A percentile compares a stretch with the other conserved stretches of the same genome.
Evolutionary conservation across 23 tunicate genomes (phyloP).

Genomic region (Oikopleura vanhoeffeni): DNA sequence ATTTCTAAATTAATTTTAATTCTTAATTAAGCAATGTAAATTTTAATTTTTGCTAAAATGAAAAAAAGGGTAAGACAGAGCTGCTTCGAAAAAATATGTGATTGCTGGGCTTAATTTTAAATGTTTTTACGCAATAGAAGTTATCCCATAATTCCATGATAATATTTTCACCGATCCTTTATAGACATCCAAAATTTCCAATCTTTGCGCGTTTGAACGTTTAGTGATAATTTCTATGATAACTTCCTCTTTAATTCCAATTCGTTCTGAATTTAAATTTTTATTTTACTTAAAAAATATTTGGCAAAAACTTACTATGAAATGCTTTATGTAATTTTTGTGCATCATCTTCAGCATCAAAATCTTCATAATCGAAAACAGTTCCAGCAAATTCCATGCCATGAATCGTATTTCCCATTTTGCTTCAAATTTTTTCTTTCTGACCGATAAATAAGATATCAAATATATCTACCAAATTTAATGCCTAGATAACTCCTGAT

Average conservation of each 20-base stretch:
- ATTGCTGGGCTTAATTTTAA: no score
- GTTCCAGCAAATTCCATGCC: background rate
- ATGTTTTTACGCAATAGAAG: no score
- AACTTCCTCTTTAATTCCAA: constrained; percentile 38
- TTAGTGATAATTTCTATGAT: constrained; percentile 35
- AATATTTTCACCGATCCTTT: no score
- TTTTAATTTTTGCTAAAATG: no score
- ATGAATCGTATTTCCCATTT: background rate
- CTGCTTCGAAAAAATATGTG: no score
- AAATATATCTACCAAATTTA: no score
- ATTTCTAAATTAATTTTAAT: no score
- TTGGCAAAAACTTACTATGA: constrained; percentile 17
- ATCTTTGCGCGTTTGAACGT: constrained; percentile 41
- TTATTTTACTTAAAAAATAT: background rate
- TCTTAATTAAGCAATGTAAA: no score
- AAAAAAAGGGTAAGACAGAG: no score
- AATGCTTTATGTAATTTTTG: constrained; percentile 56
- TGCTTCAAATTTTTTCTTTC: background rate
- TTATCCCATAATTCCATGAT: no score
- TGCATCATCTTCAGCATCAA: constrained; percentile 38
- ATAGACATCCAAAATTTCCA: constrained; percentile 26
- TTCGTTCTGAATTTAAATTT: background rate
- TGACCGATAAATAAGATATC: no score
- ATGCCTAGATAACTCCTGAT: no score
- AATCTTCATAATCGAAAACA: constrained; percentile 12